Percentiles rank a stretch among this genome's conserved stretches.
These are phyloP conservation scores for Lates japonicus DNA, from an alignment of 2,797 vertebrate genomes.

Conservation along the genomic window DNA sequence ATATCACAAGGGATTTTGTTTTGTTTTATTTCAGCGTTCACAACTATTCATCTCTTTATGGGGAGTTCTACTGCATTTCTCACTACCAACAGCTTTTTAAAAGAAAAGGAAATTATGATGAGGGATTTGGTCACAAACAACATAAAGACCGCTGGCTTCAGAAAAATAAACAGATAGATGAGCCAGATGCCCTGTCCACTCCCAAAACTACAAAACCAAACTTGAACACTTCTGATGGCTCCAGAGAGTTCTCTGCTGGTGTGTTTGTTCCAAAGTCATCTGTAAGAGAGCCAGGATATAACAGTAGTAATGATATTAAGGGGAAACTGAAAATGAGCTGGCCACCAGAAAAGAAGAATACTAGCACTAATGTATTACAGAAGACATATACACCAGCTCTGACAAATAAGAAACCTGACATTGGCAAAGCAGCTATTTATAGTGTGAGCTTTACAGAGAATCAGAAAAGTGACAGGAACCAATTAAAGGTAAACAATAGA, in stretches of 20 bases:
- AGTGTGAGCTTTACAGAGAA: constrained; percentile 13
- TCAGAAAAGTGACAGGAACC: constrained; percentile 34
- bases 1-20: constrained; percentile 29
- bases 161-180: constrained; percentile 68
- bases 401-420: constrained; percentile 40
- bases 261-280: constrained; percentile 29
- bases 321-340: constrained; percentile 81
- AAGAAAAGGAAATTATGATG: constrained; percentile 85
- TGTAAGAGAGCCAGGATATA: constrained; percentile 23
- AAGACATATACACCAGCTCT: constrained; percentile 6
- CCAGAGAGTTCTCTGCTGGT: constrained; percentile 32
- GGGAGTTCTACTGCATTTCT: constrained; percentile 88
- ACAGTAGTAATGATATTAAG: constrained; percentile 52
- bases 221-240: constrained; percentile 8
- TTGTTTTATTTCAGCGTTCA: constrained; percentile 86
- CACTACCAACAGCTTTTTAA: constrained; percentile 89
- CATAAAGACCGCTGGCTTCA: constrained; percentile 86
- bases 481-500: constrained; percentile 15
- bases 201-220: constrained; percentile 50
- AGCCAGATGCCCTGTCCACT: constrained; percentile 52
- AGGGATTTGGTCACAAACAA: constrained; percentile 85
- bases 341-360: constrained; percentile 80
- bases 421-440: constrained; percentile 30
- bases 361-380: constrained; percentile 17
- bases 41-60: constrained; percentile 87